phyloP scores from a whole-genome alignment of 2,888 invertebrate genomes.

The Metopia argyrocephala region DNA sequence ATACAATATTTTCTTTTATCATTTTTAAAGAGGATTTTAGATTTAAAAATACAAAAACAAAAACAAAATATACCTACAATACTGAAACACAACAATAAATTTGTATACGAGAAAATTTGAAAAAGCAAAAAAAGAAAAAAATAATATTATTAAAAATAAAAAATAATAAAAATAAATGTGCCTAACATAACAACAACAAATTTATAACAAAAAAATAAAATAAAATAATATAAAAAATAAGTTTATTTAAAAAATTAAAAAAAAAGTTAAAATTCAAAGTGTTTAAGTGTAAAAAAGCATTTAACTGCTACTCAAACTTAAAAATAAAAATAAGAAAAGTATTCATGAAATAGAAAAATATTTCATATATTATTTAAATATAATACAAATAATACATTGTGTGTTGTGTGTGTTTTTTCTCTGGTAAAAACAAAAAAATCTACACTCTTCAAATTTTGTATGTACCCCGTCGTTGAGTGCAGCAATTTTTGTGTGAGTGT shows the following conservation, averaged over 20 bases:
- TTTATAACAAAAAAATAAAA: constrained; percentile 33
- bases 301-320: too few species aligned
- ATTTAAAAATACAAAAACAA: constrained; percentile 7
- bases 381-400: constrained; percentile 6
- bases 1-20: not conserved
- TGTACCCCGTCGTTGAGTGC: constrained; percentile 13
- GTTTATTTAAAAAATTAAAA: constrained; percentile 28
- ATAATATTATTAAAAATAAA: constrained; percentile 38
- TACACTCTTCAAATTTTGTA: constrained; percentile 53
- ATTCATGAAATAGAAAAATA: constrained; percentile 10
- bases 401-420: not conserved
- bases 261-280: constrained; percentile 27
- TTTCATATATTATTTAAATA: constrained; percentile 31
- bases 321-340: too few species aligned
- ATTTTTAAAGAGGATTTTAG: constrained; percentile 24
- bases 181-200: constrained; percentile 58
- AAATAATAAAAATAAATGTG: constrained; percentile 56
- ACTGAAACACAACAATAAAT: constrained; percentile 37
- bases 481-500: constrained; percentile 48
- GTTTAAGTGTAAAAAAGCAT: constrained; percentile 46
- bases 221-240: constrained; percentile 20
- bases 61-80: constrained; percentile 37
- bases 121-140: constrained; percentile 21
- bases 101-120: constrained; percentile 50
- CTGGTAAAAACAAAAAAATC: constrained; percentile 45